Evolutionary conservation across 2,797 vertebrate species (phyloP), one percentile per base, ranked within the genome.

Genomic region (Chelon labrosus): DNA sequence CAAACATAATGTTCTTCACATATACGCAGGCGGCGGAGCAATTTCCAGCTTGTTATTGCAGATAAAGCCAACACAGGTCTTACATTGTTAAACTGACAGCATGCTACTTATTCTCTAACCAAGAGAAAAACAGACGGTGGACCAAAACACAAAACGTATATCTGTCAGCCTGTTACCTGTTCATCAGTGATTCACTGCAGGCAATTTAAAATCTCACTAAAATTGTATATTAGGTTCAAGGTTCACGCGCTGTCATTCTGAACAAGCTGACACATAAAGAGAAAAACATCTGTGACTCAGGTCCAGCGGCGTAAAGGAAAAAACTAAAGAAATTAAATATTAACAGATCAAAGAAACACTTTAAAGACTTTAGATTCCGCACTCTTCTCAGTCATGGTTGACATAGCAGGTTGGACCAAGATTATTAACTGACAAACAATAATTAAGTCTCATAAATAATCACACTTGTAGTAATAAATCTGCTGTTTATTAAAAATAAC

Each of bases 11-110:
- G 25, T 53, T 44, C 47, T 35, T 65, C 56, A 55, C 41, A 57
- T 41, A 22, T 16, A 42, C 37, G 44, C 54, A 22, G 22, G 58
- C 58, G 62, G 54, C 38, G 64, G 38, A 70, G 51, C 49, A 54
- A 57, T 71, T 80, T 70, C 19, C 56, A 60, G 19, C 55, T 52
- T 47, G 16, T 63, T 54, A 65, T 73, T 17, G 50, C 38, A 63
- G 54, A 20, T 39, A 55, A 65, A 75, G 49, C 65, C 65, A 49
- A 49, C 59, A 50, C 19, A 19, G 51, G 39, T 66, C 62, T 25
- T 13, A 35, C 20, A 19, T 17, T 52, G 52, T 50, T 64, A 38
- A 73, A 60, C 39, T 35, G 66, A 65, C 47, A 56, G 19, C 25
- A 62, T 3, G 13, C 53, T 42, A 16, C 2, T 53, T 49, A 47